Evolutionary conservation across 2,113 vertebrate species (phyloP), one percentile per base, ranked within the genome.

Genomic region (Rhabdornis inornatus): DNA sequence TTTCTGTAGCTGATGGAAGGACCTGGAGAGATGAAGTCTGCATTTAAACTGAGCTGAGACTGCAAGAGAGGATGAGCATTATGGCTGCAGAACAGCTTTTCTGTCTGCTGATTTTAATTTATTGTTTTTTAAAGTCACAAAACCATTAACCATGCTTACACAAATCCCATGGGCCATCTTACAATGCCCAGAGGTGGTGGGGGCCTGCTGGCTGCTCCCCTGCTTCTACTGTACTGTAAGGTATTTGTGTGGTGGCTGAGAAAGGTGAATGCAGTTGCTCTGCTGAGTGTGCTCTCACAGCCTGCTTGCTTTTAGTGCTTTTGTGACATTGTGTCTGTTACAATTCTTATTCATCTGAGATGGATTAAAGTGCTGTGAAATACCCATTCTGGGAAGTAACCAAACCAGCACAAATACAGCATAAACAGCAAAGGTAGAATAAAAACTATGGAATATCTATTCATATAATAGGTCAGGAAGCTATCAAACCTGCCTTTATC

Each of bases 51-150:
- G 0, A 53, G 13, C 12, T 86, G 57, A 83, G 30, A 35, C 44
- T 60, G 39, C 11, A 28, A 17, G 39, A 53, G 7, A 40, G 1
- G 0, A 20, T 4, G 3, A 18, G 5, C 12, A 37, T 7, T 60
- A 22, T 0, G 3, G 31, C 23, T 76, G 57, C 31, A 33, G 50
- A 60, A 28, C 13, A 79, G 15, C 18, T 39, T 61, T 61, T 24
- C 4, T 56, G 39, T 69, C 31, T 31, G 10, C 7, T 9, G 3
- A 15, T 66, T 91, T 87, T 68, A n/a, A 75, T 52, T n/a, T 47
- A 47, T 8, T 30, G 16, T 75, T 75, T 83, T 8, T 47, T 44
- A 75, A 79, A 81, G 37, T 33, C 27, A 49, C 22, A 63, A 49
- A 89, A 12, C 11, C 23, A 45, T 37, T 53, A 50, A 70, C 9